Percentiles rank a stretch among this genome's conserved stretches.
Evolutionary conservation across 2,797 vertebrate genomes (phyloP).

Genomic region (Eupleurogrammus muticus): DNA sequence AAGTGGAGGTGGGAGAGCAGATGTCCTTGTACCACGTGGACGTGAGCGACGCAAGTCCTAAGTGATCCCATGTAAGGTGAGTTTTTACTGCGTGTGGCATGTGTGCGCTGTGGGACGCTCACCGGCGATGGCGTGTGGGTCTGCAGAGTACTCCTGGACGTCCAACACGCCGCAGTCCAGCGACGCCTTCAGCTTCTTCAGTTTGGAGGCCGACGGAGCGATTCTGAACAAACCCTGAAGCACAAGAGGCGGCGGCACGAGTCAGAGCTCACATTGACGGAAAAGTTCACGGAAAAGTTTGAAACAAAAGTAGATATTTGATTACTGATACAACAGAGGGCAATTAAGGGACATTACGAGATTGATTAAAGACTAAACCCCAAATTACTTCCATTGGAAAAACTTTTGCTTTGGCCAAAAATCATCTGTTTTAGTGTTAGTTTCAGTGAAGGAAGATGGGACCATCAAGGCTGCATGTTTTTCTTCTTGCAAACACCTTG

Average conservation of each 20-base stretch:
- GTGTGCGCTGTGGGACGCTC: conserved; percentile 13
- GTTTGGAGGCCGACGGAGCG: conserved; percentile 96
- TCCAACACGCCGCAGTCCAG: conserved; percentile 96
- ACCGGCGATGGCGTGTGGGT: conserved; percentile 98
- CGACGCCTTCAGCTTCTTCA: conserved; percentile 98
- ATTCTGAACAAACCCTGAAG: conserved; percentile 95
- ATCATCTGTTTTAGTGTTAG: too few relatives aligned
- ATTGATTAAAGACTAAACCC: too few relatives aligned
- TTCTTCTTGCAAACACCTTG: too few relatives aligned
- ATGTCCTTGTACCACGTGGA: conserved; percentile 8
- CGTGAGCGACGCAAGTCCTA: background rate
- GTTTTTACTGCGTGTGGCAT: background rate
- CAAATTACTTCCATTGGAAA: too few relatives aligned
- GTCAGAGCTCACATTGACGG: background rate
- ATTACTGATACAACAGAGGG: too few relatives aligned
- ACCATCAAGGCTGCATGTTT: too few relatives aligned
- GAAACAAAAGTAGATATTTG: background rate
- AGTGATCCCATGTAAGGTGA: background rate
- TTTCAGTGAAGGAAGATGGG: too few relatives aligned
- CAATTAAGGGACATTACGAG: too few relatives aligned
- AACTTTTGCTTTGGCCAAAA: too few relatives aligned
- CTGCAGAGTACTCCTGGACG: conserved; percentile 94
- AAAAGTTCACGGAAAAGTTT: background rate
- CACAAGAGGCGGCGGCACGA: background rate
- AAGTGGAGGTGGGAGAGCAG: conserved; percentile 3